phyloP scores from a whole-genome alignment of 2,888 invertebrate genomes.

The Leptopilina myrica region DNA sequence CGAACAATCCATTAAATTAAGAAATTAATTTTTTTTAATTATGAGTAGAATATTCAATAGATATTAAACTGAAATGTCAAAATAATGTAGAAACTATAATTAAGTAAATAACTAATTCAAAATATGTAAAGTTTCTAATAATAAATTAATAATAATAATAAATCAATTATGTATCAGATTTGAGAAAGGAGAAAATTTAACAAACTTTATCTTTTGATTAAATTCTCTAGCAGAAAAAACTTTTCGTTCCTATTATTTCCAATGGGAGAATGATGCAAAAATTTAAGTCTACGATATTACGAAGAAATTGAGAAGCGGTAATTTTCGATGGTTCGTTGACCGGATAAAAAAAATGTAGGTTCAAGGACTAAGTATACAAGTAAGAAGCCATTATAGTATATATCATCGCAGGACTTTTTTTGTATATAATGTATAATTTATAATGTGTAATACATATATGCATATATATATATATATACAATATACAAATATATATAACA shows the following conservation, averaged over 20 bases:
- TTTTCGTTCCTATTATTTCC: neutral
- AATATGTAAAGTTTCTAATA: too few relatives aligned
- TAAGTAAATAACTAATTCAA: too few relatives aligned
- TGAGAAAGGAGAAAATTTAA: too few relatives aligned
- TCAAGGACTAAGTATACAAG: slow-evolving; percentile 18
- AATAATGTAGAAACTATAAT: too few relatives aligned
- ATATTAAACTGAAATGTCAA: too few relatives aligned
- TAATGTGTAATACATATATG: slow-evolving; percentile 7
- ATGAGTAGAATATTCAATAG: too few relatives aligned
- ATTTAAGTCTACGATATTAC: neutral
- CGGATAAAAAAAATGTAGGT: slow-evolving; percentile 24
- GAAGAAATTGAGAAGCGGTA: neutral
- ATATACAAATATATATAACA: neutral
- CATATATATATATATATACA: neutral
- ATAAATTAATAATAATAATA: too few relatives aligned
- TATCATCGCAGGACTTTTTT: slow-evolving; percentile 13
- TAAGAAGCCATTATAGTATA: neutral
- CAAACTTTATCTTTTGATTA: too few relatives aligned
- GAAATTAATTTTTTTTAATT: too few relatives aligned
- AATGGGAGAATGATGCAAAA: neutral
- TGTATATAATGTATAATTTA: slow-evolving; percentile 15
- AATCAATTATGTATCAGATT: too few relatives aligned
- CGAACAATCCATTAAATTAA: too few relatives aligned
- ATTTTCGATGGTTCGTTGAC: slow-evolving; percentile 29
- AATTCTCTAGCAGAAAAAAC: neutral